Evolutionary conservation across 2,113 vertebrate genomes (phyloP), one percentile per base, ranked within the genome.

Genomic region (Petrocephalus zakoni): DNA sequence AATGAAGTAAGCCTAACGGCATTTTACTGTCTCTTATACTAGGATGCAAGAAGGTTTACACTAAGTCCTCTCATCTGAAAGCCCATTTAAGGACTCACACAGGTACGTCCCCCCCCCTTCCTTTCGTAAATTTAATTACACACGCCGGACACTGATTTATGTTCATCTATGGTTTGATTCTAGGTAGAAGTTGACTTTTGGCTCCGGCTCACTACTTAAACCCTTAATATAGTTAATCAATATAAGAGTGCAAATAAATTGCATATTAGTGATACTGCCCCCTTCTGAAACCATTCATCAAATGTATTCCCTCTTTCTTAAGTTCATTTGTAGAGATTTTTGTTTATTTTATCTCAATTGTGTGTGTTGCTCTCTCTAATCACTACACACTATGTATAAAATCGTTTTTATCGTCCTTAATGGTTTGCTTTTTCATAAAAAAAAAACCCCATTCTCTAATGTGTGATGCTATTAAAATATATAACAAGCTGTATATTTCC

Each of bases 11-110:
- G 7, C 15, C 25, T 87, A 49, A 56, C 88, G 87, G 88, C 49
- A 85, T 88, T 21, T 90, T 88, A 2, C 85, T 29, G 90, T 90
- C 91, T 92, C 91, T 89, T 94, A 92, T 68, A 78, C 90, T 90
- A 99, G 98, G 98, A 64, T 99, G 98, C 94, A 97, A 96, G 81
- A 99, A 99, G 94, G 98, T 99, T 72, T 99, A 99, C 95, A 99
- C 98, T 89, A 99, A 99, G 95, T 99, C 98, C 37, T 99, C 98
- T 91, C 98, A 99, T 94, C 94, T 99, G 93, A 99, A 99, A 95
- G 98, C 97, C 21, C 98, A 99, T 94, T 95, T 98, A 92, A 97
- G 98, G 92, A 99, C 97, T 92, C 98, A 99, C 93, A 99, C 98
- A 89, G 98, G 98, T 99, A n/a, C n/a, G n/a, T n/a, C n/a, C n/a